Evolutionary conservation across 2,113 vertebrate genomes (phyloP).

Genomic region (Anarrhichthys ocellatus): DNA sequence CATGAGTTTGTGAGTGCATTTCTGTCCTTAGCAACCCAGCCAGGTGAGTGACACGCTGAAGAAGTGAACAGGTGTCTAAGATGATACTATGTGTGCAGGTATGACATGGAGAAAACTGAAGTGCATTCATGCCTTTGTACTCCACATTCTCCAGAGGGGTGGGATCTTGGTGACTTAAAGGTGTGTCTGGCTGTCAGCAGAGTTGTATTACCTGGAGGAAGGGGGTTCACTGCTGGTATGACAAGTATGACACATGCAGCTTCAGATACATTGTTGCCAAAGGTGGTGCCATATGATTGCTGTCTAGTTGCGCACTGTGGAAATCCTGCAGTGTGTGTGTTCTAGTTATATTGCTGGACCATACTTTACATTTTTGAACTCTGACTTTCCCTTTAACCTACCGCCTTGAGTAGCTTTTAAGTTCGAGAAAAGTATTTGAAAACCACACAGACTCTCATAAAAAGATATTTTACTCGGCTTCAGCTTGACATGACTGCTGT

Average conservation of each 20-base stretch:
- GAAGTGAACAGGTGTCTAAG: conserved; percentile 2
- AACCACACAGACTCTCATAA: background rate
- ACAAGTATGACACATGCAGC: conserved; percentile 45
- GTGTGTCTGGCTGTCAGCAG: conserved; percentile 67
- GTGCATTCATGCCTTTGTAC: conserved; percentile 6
- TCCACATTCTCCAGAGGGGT: conserved; percentile 71
- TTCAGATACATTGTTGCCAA: conserved; percentile 25
- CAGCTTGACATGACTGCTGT: background rate
- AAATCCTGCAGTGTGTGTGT: background rate
- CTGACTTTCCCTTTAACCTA: background rate
- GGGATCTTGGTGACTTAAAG: conserved; percentile 47
- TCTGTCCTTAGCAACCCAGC: background rate
- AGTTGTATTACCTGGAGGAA: conserved; percentile 29
- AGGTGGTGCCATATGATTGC: conserved; percentile 19
- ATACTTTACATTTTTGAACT: background rate
- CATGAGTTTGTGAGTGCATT: background rate
- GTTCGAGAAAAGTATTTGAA: background rate
- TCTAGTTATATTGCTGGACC: background rate
- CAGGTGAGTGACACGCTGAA: background rate
- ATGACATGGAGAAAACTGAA: background rate
- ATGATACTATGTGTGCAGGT: background rate
- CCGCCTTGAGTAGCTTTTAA: background rate
- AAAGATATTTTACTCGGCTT: background rate
- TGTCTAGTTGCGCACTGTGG: background rate
- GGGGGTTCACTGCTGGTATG: conserved; percentile 47